Base-by-base conservation (phyloP, 2,888 invertebrate genomes). In the Anagyrus pseudococci region DNA sequence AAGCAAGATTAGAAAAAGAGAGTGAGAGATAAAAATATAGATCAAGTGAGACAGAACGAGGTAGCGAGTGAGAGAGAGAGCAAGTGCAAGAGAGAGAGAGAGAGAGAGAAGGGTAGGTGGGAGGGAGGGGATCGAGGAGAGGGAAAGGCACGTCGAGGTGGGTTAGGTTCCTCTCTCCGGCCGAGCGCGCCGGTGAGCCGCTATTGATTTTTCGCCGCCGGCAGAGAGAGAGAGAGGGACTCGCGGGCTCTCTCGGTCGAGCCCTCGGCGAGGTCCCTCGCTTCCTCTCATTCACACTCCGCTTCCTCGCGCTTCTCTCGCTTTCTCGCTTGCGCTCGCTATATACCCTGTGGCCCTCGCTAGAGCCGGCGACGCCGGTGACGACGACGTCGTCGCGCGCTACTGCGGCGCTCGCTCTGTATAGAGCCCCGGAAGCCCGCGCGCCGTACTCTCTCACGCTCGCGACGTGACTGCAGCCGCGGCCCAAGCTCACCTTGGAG, bases 121-220 rank as follows among this genome's bases (percentile, higher is more conserved):
- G 61, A 58, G 55, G 53, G 60, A 58, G 58, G 41, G 47, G 46
- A 40, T 17, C 41, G 43, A 55, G 40, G 61, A 58, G 52, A 49
- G 50, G 61, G 66, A 29, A 61, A 50, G 54, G 52, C 55, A 43
- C 40, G 56, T 40, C 41, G 58, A 47, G 58, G 37, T 58, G 48
- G 66, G 67, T 61, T 55, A 59, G 59, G 61, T 48, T 49, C 25
- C 50, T 47, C 54, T 78, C 75, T 77, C 75, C 77, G 77, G 78
- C 77, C 78, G 77, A 76, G 58, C 46, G 57, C 33, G 49, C 43
- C 49, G 54, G 60, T 48, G 60, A 58, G 58, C 77, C 74, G 77
- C 77, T 80, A 80, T 80, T 80, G 80, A 80, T 80, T 80, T 80
- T 80, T 80, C 79, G n/a, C n/a, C n/a, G n/a, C 77, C 76, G 77